Evolutionary conservation across 2,113 vertebrate genomes (phyloP).

Genomic region (Brienomyrus longianalis): DNA sequence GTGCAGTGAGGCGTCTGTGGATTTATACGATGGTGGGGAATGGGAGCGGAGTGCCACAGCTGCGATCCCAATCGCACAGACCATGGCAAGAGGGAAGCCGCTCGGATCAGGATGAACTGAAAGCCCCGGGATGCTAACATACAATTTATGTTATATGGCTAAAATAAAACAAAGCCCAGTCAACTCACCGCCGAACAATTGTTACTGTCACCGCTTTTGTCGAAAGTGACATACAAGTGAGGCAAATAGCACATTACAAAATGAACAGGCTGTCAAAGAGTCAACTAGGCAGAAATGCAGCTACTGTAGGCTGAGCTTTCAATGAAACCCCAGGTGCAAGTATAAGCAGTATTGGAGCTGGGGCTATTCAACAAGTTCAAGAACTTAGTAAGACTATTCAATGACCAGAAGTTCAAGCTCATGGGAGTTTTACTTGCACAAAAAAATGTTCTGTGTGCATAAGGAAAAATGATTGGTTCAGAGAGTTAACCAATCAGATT

Average conservation of each 20-base stretch:
- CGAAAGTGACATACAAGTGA: too few species aligned
- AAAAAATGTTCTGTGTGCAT: too few species aligned
- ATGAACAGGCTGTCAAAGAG: background rate
- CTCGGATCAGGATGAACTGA: background rate
- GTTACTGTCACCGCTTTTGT: background rate
- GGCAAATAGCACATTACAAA: background rate
- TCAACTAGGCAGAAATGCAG: background rate
- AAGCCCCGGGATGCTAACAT: background rate
- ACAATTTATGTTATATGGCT: background rate
- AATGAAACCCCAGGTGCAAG: background rate
- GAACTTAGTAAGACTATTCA: background rate
- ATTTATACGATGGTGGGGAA: background rate
- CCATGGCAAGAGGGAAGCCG: too few species aligned
- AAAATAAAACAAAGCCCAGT: background rate
- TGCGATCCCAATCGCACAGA: background rate
- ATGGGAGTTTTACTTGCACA: too few species aligned
- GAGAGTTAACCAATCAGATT: too few species aligned
- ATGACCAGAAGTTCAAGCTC: background rate
- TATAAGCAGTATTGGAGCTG: background rate
- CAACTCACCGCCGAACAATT: background rate
- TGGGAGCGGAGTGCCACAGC: background rate
- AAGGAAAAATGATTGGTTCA: too few species aligned
- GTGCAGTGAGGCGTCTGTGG: background rate
- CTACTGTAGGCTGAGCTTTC: background rate
- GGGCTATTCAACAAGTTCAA: background rate